Base-by-base conservation (phyloP, 2,797 vertebrate genomes). In the Neostethus bicornis region DNA sequence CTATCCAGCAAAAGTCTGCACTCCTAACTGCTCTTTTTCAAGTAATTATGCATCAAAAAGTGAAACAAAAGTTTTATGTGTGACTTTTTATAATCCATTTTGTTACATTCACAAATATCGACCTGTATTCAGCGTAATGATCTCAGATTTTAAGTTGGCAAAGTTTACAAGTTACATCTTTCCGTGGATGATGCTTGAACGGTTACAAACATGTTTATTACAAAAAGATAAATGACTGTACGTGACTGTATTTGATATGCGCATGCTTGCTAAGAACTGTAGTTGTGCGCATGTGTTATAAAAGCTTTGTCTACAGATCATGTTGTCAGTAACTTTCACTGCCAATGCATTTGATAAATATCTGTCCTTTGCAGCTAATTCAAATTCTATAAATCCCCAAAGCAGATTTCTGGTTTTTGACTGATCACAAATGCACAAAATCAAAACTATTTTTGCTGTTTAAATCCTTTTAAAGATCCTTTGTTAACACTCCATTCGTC, bases 401-500 rank as follows among this genome's bases (percentile, higher is more conserved):
- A 83, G 72, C 70, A 77, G 65, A 52, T 80, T 71, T 77, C 39
- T 74, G 50, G 77, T 72, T 81, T 84, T 84, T 75, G 63, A 79
- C 64, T 65, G 29, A 11, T 61, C 12, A 34, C 61, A 73, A 75
- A 71, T 59, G 50, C 66, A 52, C 52, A 38, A 50, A 58, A 80
- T 77, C 71, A 69, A 61, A 58, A 65, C 34, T 35, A 49, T 67
- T 62, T 55, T 54, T 68, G 66, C 49, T 56, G 57, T 52, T 70
- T 62, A 65, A 80, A 66, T 67, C 73, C 64, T 66, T 83, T 79
- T 83, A 74, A 87, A 77, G 69, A 83, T 74, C 73, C 68, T 51
- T 55, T 63, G 59, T 53, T 51, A 79, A 80, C 41, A 62, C 58
- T 73, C 72, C 60, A 42, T 64, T 58, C 61, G 56, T 77, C 61